A percentile compares a stretch with the other conserved stretches of the same genome.
Evolutionary conservation across 2,113 vertebrate species (phyloP).

Genomic region (Pleuronectes platessa): DNA sequence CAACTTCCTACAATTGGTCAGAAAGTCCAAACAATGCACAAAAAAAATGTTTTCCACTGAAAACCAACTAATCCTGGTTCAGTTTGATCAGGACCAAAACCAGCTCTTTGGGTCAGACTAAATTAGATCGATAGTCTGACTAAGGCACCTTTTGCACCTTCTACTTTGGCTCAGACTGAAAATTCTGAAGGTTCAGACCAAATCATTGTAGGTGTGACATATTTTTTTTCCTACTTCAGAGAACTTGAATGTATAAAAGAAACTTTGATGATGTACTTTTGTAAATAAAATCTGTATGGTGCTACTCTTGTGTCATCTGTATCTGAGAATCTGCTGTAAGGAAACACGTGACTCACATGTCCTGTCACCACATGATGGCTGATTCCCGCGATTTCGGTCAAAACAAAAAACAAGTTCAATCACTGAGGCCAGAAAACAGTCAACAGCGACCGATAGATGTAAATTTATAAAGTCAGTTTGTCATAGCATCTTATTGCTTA

Average conservation of each 20-base stretch:
- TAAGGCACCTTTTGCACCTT: too few relatives aligned
- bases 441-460: too few relatives aligned
- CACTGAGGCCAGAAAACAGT: accelerated
- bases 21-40: too few relatives aligned
- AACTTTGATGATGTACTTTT: slow-evolving; percentile 55
- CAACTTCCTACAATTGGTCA: too few relatives aligned
- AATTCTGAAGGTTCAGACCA: background rate
- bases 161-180: too few relatives aligned
- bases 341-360: slow-evolving; percentile 74
- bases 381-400: slow-evolving; percentile 83
- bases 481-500: too few relatives aligned
- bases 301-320: background rate
- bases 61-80: too few relatives aligned
- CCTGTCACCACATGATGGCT: slow-evolving; percentile 71
- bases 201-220: background rate
- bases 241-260: slow-evolving; percentile 36
- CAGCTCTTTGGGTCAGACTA: too few relatives aligned
- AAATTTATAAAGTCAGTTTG: too few relatives aligned
- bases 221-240: background rate
- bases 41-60: background rate
- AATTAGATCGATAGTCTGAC: too few relatives aligned
- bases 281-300: slow-evolving; percentile 79
- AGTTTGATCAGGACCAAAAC: background rate
- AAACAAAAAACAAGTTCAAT: background rate
- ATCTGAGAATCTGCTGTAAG: slow-evolving; percentile 76